Evolutionary conservation across 1,140 invertebrate genomes (phyloP), one percentile per base, ranked within the genome.

Genomic region (Mercenaria mercenaria): DNA sequence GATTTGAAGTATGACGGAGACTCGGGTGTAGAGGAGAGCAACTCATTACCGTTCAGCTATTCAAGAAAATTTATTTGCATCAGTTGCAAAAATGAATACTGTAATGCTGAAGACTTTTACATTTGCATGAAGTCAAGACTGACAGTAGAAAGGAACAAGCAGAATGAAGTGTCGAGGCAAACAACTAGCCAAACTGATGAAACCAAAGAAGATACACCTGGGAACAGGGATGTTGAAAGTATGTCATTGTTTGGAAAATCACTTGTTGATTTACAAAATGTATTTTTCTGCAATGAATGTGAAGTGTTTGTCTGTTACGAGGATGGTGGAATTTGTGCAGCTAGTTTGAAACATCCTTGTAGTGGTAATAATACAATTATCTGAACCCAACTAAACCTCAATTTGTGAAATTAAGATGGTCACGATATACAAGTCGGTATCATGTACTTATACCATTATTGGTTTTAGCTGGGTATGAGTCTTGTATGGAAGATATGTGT

Each of bases 1-100:
- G 67, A 37, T 72, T 72, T 72, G 29, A 37, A 72, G 10, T 20
- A 29, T 41, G 67, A 72, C 3, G 23, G 23, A 23, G 34, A 32
- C 3, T 32, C 6, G 6, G 61, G 18, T 20, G 20, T 59, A 26
- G 26, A 26, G 23, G 67, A 39, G 67, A 37, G 11, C 4, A 52
- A 50, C 26, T 26, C 43, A 3, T 13, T 77, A 11, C 39, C 74
- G 1, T 77, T 15, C 18, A 77, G 18, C 26, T 13, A 26, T 77
- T 50, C 43, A 18, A 56, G 76, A 23, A 56, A 56, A 39, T 52
- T 79, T 56, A 32, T 79, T 37, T 79, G 76, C 32, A 26, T 52
- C 26, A 50, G 26, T 37, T 79, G 76, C 37, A 79, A 52, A 34
- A 79, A 79, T 56, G 76, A 79, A 56, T 79, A 79, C 47, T 79